Percentiles rank a stretch among this genome's conserved stretches.
Conservation (phyloP, 2,113 vertebrate species). For the Gymnarchus niloticus region DNA sequence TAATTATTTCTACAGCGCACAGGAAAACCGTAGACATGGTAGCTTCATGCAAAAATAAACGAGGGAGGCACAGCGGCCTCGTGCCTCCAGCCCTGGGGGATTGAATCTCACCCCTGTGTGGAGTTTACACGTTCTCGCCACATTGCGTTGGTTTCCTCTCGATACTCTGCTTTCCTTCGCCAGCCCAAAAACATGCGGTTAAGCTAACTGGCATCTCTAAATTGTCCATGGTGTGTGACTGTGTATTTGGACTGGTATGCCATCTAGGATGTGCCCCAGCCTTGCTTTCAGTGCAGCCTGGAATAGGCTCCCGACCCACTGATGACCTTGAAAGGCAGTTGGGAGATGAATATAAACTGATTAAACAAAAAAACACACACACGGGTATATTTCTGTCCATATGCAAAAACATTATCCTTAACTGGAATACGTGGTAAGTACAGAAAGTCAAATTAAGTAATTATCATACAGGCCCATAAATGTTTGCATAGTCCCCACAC, state of each 20-base stretch:
- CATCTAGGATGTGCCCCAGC: no score
- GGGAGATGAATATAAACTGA: no score
- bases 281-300: no score
- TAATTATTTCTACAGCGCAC: slow-evolving; percentile 6
- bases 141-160: background rate
- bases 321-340: background rate
- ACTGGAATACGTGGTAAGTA: background rate
- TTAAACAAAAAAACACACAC: background rate
- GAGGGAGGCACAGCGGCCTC: background rate
- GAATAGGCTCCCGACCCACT: no score
- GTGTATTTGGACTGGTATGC: background rate
- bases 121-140: background rate
- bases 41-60: background rate
- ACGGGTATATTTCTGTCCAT: background rate
- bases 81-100: background rate
- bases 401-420: background rate
- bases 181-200: background rate
- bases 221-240: background rate
- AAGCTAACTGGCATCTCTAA: background rate
- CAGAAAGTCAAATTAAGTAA: background rate
- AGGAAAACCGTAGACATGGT: background rate
- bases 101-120: background rate
- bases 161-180: background rate
- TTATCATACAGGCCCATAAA: background rate
- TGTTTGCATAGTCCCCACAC: background rate